These are phyloP conservation scores for Encarsia formosa DNA, from an alignment of 2,888 invertebrate species.

Conservation along the genomic window DNA sequence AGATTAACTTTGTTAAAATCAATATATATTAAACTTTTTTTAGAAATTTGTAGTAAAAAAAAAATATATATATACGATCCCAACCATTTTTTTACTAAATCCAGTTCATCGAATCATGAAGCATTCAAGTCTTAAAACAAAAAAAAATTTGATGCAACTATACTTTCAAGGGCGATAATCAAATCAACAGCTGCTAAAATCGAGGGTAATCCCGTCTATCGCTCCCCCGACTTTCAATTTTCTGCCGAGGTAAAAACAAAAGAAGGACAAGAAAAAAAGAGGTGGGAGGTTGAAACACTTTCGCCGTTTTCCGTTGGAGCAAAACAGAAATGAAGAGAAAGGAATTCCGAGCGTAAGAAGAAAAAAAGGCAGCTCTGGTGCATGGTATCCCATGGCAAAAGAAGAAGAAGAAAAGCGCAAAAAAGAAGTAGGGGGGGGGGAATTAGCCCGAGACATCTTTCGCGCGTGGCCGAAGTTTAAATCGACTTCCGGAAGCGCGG, in stretches of 20 bases:
- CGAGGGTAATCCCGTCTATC: no score
- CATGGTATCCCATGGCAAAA: neutral
- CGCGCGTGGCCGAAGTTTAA: conserved; percentile 23
- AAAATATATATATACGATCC: no score
- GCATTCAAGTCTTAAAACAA: no score
- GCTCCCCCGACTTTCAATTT: conserved; percentile 11
- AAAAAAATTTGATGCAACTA: no score
- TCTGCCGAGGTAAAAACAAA: neutral
- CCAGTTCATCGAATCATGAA: no score
- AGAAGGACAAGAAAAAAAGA: neutral
- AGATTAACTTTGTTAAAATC: no score
- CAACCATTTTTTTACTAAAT: no score
- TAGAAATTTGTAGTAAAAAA: no score
- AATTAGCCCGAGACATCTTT: conserved; percentile 26
- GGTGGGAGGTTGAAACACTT: neutral
- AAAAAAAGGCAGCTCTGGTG: neutral
- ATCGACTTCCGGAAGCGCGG: conserved; percentile 16
- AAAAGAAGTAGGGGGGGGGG: conserved; percentile 9
- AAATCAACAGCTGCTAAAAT: no score
- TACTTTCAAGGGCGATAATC: no score
- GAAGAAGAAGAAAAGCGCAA: neutral
- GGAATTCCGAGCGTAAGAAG: neutral
- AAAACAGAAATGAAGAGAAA: neutral
- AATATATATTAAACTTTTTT: no score
- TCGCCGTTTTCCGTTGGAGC: no score